A percentile compares a stretch with the other conserved stretches of the same genome.
Evolutionary conservation across 2,888 invertebrate species (phyloP).

Genomic region (Cepaea hortensis): DNA sequence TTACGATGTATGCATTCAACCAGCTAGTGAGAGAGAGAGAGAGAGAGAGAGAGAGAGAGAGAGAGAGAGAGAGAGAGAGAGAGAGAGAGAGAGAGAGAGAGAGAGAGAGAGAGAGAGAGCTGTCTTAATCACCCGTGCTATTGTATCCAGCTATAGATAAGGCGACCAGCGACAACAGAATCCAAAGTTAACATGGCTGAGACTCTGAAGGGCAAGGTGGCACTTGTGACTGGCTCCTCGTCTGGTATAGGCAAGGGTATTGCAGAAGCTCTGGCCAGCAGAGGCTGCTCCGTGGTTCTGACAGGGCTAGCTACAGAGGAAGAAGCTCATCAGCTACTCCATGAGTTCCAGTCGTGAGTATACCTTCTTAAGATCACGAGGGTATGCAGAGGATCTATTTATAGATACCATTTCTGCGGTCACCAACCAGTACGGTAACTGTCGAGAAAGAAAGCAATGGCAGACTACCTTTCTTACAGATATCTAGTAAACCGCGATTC

Average conservation of each 20-base stretch:
- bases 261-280: slow-evolving; percentile 55
- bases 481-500: too few relatives aligned
- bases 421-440: neutral
- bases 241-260: slow-evolving; percentile 68
- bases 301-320: slow-evolving; percentile 55
- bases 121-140: neutral
- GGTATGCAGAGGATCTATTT: neutral
- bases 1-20: neutral
- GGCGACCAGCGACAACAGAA: too few relatives aligned
- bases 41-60: neutral
- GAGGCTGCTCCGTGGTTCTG: slow-evolving; percentile 58
- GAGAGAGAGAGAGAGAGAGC: neutral
- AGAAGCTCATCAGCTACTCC: slow-evolving; percentile 23
- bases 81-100: neutral
- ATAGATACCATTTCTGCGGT: neutral
- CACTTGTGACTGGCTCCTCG: slow-evolving; percentile 70
- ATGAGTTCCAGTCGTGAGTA: slow-evolving; percentile 43
- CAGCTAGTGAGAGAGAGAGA: neutral
- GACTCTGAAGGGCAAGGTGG: slow-evolving; percentile 56
- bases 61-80: neutral
- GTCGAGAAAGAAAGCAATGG: too few relatives aligned
- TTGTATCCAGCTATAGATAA: too few relatives aligned
- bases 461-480: too few relatives aligned
- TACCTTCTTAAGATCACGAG: too few relatives aligned
- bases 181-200: neutral